Evolutionary conservation across 2,888 invertebrate genomes (phyloP), one percentile per base, ranked within the genome.

Genomic region (Pycnomerus fuliginosus): DNA sequence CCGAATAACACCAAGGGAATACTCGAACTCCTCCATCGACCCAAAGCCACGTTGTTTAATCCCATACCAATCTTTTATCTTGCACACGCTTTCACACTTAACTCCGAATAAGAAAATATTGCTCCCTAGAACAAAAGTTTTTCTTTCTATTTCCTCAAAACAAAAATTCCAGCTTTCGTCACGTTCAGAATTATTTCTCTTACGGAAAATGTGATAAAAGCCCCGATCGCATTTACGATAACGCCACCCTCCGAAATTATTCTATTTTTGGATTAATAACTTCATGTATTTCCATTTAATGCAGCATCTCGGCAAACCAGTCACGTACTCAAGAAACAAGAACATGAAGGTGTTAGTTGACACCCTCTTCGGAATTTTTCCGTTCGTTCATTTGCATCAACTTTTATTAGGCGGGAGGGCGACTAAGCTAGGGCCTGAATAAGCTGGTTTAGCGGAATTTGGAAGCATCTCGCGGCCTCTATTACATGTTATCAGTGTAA

Each of bases 11-110:
- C 42, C 61, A 32, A 49, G 61, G 61, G 61, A 60, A 53, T 47
- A 53, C 52, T 48, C 44, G 54, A 52, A 31, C 52, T 48, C 37
- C 53, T 55, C 50, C 44, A 50, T 48, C 54, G 50, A 48, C 49
- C 60, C 55, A 48, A 53, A 51, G 57, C 59, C 66, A 65, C 69
- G 65, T 68, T 69, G 64, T 68, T 69, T 71, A 71, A 72, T 72
- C 72, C 72, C 71, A 70, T 71, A 69, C 70, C 71, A 72, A 72
- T 72, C 71, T 72, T 71, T 72, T 72, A 71, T 67, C 70, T 68
- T 57, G 61, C 68, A 69, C 71, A 71, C 70, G 70, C 65, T 70
- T 70, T 69, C 68, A 69, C 70, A 69, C 70, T 71, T 69, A 67
- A 57, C 65, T 55, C 58, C 53, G 61, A 62, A 69, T 66, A 67